Conservation (phyloP, 2,797 vertebrate genomes). For the Neosilurus hyrtlii region DNA sequence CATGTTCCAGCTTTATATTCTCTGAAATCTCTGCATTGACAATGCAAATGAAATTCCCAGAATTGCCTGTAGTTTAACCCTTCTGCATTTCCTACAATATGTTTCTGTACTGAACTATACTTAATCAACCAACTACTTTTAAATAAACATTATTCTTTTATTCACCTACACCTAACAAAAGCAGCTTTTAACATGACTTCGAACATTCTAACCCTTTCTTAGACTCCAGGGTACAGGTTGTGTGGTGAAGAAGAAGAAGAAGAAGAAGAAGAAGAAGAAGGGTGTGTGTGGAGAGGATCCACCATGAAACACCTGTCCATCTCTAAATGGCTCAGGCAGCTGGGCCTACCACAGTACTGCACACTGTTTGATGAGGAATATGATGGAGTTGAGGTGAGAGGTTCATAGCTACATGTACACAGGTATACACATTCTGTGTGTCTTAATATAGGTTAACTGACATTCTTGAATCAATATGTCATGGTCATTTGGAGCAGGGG, state of each 20-base stretch:
- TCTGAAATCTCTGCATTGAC: neutral
- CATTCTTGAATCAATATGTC: too few species aligned
- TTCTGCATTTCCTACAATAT: neutral
- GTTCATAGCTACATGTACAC: neutral
- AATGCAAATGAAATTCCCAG: neutral
- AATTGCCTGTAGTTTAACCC: neutral
- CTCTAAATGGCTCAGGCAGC: constrained; percentile 76
- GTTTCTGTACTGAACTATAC: neutral
- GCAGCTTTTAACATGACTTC: neutral
- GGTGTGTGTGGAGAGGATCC: neutral
- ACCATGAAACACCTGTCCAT: constrained; percentile 78
- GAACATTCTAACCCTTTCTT: neutral
- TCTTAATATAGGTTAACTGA: too few species aligned
- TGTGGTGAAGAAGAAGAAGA: neutral
- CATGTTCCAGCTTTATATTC: neutral
- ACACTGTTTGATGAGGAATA: constrained; percentile 74
- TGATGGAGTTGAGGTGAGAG: constrained; percentile 73
- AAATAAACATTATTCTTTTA: neutral
- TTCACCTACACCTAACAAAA: neutral
- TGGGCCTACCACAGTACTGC: constrained; percentile 77
- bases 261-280: constrained; percentile 2
- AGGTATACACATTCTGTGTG: constrained; percentile 7
- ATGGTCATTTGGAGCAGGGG: too few species aligned
- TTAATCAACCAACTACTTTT: neutral
- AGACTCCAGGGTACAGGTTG: neutral